These are phyloP conservation scores for Morus bassanus DNA, from an alignment of 2,797 vertebrate species.

Conservation along the genomic window DNA sequence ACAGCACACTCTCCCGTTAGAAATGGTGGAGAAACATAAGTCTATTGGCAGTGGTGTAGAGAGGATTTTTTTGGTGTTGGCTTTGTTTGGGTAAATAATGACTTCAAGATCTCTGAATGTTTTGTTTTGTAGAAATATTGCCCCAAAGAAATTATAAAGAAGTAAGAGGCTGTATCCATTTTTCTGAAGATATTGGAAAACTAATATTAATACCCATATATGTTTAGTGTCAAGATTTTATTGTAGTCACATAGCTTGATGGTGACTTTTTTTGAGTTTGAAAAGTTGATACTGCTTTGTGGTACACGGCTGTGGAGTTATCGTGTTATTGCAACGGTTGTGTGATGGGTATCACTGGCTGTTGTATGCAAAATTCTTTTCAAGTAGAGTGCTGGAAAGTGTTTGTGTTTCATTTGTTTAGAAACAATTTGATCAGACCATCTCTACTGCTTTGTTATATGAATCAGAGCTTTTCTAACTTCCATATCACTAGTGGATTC, in stretches of 20 bases:
- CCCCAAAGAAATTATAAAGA: not conserved
- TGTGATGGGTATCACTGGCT: not conserved
- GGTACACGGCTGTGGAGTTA: not conserved
- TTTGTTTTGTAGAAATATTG: not conserved
- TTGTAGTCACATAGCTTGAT: not conserved
- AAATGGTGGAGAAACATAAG: not conserved
- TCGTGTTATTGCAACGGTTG: not conserved
- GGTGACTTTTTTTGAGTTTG: not conserved
- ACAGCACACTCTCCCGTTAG: not conserved
- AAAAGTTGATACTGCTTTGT: not conserved
- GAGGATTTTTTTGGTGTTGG: not conserved
- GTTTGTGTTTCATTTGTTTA: conserved; percentile 9
- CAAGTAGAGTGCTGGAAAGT: not conserved
- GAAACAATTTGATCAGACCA: not conserved
- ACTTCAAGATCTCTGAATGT: not conserved
- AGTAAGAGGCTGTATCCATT: not conserved
- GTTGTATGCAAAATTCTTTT: not conserved
- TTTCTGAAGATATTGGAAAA: conserved; percentile 24
- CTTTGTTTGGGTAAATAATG: not conserved
- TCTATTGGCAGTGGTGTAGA: not conserved
- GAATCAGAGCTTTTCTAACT: not conserved
- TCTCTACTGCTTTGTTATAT: not conserved
- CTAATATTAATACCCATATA: conserved; percentile 9
- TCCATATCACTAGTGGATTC: not conserved
- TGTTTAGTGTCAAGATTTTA: conserved; percentile 23